phyloP scores from a whole-genome alignment of 1,140 invertebrate genomes.

The Parasteatoda tepidariorum region DNA sequence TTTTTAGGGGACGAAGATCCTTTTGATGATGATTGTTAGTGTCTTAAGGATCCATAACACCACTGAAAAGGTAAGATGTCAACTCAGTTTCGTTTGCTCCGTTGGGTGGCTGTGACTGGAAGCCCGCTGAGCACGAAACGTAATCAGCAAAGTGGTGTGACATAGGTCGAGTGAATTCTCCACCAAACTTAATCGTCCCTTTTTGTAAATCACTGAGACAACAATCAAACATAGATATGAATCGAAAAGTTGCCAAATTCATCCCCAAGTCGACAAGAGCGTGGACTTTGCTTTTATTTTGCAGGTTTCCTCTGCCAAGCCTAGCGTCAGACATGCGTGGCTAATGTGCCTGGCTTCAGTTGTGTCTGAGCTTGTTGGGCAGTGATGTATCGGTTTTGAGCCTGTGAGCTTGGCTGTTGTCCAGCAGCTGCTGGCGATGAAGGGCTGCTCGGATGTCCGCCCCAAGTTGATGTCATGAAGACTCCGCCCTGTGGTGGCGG shows the following conservation, averaged over 20 bases:
- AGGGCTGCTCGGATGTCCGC: constrained; percentile 17
- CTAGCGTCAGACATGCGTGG: constrained; percentile 72
- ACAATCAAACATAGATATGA: background rate
- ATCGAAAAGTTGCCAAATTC: background rate
- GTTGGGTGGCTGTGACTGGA: constrained; percentile 15
- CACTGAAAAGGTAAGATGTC: background rate
- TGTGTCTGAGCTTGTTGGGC: constrained; percentile 67
- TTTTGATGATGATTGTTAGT: background rate
- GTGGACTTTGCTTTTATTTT: background rate
- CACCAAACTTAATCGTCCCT: background rate
- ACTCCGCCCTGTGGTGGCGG: constrained; percentile 62
- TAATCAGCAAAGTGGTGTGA: background rate
- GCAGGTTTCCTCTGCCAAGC: background rate
- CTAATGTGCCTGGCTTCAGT: constrained; percentile 73
- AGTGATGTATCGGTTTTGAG: constrained; percentile 69
- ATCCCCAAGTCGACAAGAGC: background rate
- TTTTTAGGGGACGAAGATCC: constrained; percentile 24
- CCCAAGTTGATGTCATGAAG: constrained; percentile 58
- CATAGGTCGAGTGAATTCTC: background rate
- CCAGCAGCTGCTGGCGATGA: constrained; percentile 64
- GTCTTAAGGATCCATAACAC: background rate
- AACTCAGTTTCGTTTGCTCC: constrained; percentile 2
- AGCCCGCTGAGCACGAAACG: constrained; percentile 27
- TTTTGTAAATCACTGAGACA: background rate
- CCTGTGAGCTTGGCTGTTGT: constrained; percentile 65